Evolutionary conservation across 2,797 vertebrate genomes (phyloP).

Genomic region (Thunnus albacares): DNA sequence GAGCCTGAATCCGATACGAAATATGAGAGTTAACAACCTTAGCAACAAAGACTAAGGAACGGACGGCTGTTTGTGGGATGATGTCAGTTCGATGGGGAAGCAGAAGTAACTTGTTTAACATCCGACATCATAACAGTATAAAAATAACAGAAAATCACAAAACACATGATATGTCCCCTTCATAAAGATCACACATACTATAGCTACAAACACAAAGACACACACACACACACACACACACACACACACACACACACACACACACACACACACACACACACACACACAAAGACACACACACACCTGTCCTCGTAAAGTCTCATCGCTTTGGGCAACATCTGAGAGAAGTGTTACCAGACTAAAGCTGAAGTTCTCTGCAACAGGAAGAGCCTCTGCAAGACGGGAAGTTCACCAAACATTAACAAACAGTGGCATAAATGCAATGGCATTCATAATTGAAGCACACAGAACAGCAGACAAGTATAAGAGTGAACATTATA

Average conservation of each 20-base stretch:
- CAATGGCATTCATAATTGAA: not conserved
- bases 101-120: too few species aligned
- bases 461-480: not conserved
- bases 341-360: constrained; percentile 94
- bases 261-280: constrained; percentile 79
- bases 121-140: too few species aligned
- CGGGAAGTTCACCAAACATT: not conserved
- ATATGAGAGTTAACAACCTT: too few species aligned
- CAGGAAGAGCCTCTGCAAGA: constrained; percentile 90
- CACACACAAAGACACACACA: constrained; percentile 9
- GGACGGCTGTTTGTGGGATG: too few species aligned
- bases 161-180: not conserved
- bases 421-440: not conserved
- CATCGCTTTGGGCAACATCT: constrained; percentile 94
- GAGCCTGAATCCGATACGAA: too few species aligned
- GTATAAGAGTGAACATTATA: not conserved
- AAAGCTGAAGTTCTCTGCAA: constrained; percentile 98
- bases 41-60: too few species aligned
- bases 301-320: constrained; percentile 91
- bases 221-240: too few species aligned
- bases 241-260: not conserved
- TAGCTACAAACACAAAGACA: not conserved
- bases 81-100: too few species aligned
- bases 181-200: not conserved
- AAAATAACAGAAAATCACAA: not conserved